Evolutionary conservation across 1,140 invertebrate genomes (phyloP).

Genomic region (Dufourea novaeangliae): DNA sequence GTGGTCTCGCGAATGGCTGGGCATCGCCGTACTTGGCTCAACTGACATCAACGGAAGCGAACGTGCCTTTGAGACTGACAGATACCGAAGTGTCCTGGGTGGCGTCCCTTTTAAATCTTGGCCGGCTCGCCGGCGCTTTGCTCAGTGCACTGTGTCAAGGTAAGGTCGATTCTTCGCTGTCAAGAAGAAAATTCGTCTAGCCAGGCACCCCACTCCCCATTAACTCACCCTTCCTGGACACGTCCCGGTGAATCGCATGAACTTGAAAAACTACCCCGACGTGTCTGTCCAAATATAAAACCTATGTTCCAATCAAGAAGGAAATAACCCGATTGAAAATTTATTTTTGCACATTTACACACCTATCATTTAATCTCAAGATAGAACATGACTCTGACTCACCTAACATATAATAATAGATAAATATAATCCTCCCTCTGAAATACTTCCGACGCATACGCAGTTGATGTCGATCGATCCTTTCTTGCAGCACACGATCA

Average conservation of each 20-base stretch:
- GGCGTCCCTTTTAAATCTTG: constrained; percentile 76
- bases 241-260: not conserved
- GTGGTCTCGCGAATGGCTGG: constrained; percentile 77
- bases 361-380: not conserved
- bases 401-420: not conserved
- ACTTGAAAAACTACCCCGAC: not conserved
- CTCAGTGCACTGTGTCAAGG: constrained; percentile 74
- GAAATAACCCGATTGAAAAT: not conserved
- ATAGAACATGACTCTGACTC: no score
- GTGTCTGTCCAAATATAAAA: not conserved
- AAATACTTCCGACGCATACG: not conserved
- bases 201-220: not conserved
- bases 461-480: constrained; percentile 23
- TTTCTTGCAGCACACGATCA: constrained; percentile 38
- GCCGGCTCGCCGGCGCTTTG: constrained; percentile 73
- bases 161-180: constrained; percentile 60
- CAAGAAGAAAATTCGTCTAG: constrained; percentile 32
- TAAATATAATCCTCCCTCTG: not conserved
- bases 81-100: constrained; percentile 77
- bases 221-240: not conserved
- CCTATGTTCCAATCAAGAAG: not conserved
- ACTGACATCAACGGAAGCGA: constrained; percentile 67
- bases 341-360: no score
- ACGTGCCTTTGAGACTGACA: constrained; percentile 67
- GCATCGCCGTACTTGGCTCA: constrained; percentile 79